Evolutionary conservation across 2,888 invertebrate genomes (phyloP).

Genomic region (Harpagoxenus sublaevis): DNA sequence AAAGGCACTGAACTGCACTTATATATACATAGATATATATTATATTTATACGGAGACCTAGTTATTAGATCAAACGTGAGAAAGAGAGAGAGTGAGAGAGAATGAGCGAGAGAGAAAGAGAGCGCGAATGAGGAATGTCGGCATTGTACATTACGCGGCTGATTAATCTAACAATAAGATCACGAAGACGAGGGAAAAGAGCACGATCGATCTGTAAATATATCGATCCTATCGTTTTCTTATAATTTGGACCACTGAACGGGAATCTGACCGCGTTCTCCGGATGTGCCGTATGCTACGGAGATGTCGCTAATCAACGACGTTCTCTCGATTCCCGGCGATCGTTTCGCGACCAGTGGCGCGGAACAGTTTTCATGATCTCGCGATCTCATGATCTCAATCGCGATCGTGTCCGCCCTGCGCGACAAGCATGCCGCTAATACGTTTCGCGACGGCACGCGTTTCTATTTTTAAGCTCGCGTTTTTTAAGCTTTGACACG

Average conservation of each 20-base stretch:
- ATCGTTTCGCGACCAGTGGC: neutral
- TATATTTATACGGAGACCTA: conserved; percentile 68
- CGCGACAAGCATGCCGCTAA: neutral
- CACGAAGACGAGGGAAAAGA: neutral
- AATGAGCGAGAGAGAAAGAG: conserved; percentile 7
- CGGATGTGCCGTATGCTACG: neutral
- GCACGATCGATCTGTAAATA: conserved; percentile 20
- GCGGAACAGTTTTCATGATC: neutral
- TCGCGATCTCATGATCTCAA: conserved; percentile 9
- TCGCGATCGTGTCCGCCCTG: neutral
- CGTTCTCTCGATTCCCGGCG: neutral
- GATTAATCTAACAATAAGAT: conserved; percentile 6
- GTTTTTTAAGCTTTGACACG: neutral
- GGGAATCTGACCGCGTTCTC: neutral
- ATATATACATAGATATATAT: conserved; percentile 52
- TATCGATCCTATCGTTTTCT: neutral
- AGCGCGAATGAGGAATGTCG: conserved; percentile 27
- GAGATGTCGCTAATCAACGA: neutral
- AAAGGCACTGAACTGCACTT: conserved; percentile 60
- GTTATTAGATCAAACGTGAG: conserved; percentile 53
- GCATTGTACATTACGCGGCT: conserved; percentile 12
- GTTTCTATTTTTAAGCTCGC: neutral
- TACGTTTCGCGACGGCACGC: neutral
- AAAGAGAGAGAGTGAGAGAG: neutral
- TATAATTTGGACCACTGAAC: conserved; percentile 18